Conservation (phyloP, 2,797 vertebrate genomes). For the Sciurus carolinensis region DNA sequence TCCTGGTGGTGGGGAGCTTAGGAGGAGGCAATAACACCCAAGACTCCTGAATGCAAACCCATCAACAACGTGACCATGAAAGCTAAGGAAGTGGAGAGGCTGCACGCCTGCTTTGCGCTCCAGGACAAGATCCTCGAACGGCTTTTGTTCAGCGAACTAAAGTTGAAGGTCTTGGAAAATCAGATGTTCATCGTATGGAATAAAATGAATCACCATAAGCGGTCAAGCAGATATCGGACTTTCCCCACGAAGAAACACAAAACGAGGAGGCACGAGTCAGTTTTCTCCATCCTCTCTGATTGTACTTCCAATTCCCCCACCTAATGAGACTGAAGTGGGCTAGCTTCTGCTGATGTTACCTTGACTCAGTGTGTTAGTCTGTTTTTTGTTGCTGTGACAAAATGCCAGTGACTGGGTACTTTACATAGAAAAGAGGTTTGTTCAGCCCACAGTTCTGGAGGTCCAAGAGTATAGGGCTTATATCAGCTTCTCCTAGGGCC, state of each 20-base stretch:
- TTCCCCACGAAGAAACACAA: not conserved
- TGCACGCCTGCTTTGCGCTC: constrained; percentile 75
- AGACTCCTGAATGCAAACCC: not conserved
- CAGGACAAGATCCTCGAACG: constrained; percentile 81
- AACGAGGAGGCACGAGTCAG: not conserved
- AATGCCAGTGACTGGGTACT: not conserved
- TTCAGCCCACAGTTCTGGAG: not conserved
- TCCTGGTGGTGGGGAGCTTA: constrained; percentile 6
- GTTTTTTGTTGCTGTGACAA: constrained; percentile 5
- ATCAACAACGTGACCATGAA: fast-evolving
- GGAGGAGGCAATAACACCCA: constrained; percentile 51
- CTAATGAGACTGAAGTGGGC: not conserved
- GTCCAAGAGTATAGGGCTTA: not conserved
- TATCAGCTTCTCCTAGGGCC: not conserved
- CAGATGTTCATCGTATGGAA: constrained; percentile 83
- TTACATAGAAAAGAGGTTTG: not conserved
- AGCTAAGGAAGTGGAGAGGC: constrained; percentile 21
- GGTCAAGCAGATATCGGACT: not conserved
- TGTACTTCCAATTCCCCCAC: constrained; percentile 58
- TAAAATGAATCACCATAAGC: constrained; percentile 57
- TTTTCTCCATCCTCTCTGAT: constrained; percentile 41
- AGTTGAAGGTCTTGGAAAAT: constrained; percentile 82
- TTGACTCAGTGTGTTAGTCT: constrained; percentile 32
- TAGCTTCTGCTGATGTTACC: constrained; percentile 32
- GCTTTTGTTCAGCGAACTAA: constrained; percentile 82